Percentiles rank a stretch among this genome's conserved stretches.
Evolutionary conservation across 2,113 vertebrate species (phyloP).

Genomic region (Diphyllodes magnificus): DNA sequence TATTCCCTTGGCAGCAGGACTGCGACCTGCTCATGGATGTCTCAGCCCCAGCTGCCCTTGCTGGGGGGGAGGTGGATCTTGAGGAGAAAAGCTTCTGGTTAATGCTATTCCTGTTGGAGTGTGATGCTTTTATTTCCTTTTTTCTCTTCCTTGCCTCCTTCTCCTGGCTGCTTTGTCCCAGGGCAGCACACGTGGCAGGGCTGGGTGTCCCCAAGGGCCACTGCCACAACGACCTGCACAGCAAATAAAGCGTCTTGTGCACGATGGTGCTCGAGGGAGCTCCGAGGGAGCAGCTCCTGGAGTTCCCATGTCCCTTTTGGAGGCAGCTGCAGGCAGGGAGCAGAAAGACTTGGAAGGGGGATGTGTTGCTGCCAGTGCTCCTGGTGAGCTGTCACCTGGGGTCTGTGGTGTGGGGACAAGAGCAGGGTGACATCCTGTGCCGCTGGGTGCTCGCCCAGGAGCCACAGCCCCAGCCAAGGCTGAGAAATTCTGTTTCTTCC

Average conservation of each 20-base stretch:
- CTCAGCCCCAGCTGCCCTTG: background rate
- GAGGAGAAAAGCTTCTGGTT: background rate
- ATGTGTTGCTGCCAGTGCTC: background rate
- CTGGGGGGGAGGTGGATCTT: too few relatives aligned
- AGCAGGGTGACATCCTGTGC: background rate
- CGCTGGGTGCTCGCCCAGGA: background rate
- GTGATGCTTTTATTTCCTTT: background rate
- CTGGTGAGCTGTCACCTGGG: background rate
- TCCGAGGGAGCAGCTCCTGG: background rate
- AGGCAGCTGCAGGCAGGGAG: background rate
- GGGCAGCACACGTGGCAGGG: background rate
- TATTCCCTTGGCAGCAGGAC: background rate
- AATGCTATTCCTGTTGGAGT: background rate
- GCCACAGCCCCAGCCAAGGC: background rate
- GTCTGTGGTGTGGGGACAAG: background rate
- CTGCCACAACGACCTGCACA: background rate
- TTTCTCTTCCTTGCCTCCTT: background rate
- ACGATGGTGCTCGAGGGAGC: background rate
- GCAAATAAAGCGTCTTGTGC: conserved; percentile 20
- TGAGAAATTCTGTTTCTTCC: background rate
- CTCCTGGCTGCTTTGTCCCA: background rate
- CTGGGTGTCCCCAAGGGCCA: background rate
- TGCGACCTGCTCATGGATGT: background rate
- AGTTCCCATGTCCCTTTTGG: background rate
- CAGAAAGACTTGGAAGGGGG: background rate